Percentiles rank a stretch among this genome's conserved stretches.
Conservation (phyloP, 1,140 invertebrate genomes). For the Mesaphorura yosii region DNA sequence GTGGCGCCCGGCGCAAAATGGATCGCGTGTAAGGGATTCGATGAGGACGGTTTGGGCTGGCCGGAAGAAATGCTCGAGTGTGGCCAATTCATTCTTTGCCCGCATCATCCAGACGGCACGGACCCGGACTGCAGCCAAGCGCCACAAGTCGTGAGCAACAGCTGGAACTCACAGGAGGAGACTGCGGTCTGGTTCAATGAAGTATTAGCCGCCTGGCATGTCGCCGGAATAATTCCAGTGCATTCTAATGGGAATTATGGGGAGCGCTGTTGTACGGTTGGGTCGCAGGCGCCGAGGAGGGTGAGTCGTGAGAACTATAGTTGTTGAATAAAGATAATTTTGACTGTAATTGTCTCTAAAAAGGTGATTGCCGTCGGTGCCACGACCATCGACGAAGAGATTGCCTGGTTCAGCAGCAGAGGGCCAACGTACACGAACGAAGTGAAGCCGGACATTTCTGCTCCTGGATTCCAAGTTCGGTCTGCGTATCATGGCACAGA, state of each 20-base stretch:
- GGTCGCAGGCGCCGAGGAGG: neutral
- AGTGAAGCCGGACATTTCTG: constrained; percentile 4
- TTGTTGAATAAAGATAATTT: too few species aligned
- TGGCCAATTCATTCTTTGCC: constrained; percentile 8
- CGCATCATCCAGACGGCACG: neutral
- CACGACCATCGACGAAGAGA: neutral
- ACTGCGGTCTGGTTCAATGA: too few species aligned
- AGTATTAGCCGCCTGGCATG: neutral
- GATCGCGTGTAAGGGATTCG: too few species aligned
- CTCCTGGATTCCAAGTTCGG: constrained; percentile 4
- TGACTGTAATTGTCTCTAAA: too few species aligned
- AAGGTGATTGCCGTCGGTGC: neutral
- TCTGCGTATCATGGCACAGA: constrained; percentile 5
- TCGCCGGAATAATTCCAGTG: neutral
- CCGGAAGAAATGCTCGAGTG: constrained; percentile 6
- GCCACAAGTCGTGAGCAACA: constrained; percentile 9
- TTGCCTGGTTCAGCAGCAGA: neutral
- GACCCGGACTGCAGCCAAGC: constrained; percentile 5
- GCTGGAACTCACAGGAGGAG: neutral
- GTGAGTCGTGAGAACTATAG: too few species aligned
- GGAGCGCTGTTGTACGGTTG: neutral
- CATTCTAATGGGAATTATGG: neutral
- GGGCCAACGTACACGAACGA: neutral
- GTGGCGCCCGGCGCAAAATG: too few species aligned
- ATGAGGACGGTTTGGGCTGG: too few species aligned